Evolutionary conservation across 2,113 vertebrate species (phyloP).

Genomic region (Protomyctophum bolini): DNA sequence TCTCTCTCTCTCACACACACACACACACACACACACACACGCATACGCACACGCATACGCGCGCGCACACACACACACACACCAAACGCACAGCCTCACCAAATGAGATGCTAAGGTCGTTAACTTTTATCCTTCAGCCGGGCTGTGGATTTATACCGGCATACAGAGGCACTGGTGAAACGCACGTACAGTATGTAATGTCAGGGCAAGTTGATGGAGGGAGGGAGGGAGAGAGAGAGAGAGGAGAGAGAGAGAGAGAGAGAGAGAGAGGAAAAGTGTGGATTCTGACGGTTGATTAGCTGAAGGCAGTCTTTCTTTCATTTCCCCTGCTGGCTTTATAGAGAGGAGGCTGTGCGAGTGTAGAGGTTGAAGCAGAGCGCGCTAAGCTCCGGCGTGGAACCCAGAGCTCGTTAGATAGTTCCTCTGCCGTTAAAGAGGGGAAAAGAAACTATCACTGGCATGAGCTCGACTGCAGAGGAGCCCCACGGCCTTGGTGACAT

Average conservation of each 20-base stretch:
- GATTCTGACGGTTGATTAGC: conserved; percentile 3
- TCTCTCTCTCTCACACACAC: conserved; percentile 20
- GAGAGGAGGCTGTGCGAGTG: background rate
- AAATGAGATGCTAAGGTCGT: conserved; percentile 53
- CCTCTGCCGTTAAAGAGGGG: background rate
- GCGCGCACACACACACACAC: conserved; percentile 11
- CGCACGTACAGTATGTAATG: background rate
- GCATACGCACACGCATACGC: conserved; percentile 11
- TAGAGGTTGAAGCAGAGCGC: background rate
- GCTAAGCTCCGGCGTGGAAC: background rate
- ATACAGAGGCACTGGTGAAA: conserved; percentile 34
- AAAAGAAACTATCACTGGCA: background rate
- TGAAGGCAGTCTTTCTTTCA: background rate
- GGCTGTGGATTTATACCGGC: conserved; percentile 38
- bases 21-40: conserved; percentile 6
- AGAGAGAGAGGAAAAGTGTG: background rate
- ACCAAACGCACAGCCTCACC: conserved; percentile 18
- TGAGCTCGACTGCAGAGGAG: background rate
- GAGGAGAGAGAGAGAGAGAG: background rate
- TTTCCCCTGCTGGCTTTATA: background rate
- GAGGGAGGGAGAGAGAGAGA: background rate
- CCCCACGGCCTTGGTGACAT: background rate
- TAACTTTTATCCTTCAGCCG: conserved; percentile 58
- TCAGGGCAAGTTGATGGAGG: background rate
- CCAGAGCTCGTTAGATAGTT: background rate